Conservation (phyloP, 2,888 invertebrate genomes). For the Geophilus truncorum region DNA sequence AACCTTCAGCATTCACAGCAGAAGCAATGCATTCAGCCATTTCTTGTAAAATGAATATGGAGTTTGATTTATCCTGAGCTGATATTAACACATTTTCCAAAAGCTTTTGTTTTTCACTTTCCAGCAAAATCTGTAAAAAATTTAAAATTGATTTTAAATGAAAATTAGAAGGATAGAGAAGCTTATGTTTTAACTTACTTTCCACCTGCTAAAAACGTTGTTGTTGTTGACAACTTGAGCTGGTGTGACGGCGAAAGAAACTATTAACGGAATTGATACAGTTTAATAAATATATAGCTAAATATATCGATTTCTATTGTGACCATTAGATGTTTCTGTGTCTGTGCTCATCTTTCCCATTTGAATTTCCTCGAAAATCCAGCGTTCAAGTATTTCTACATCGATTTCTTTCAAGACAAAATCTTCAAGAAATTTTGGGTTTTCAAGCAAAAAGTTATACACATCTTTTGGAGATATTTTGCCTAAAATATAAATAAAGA, state of each 20-base stretch:
- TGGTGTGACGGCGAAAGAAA: background rate
- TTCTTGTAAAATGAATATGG: constrained; percentile 62
- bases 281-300: background rate
- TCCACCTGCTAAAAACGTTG: background rate
- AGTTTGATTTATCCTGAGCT: constrained; percentile 57
- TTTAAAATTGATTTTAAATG: too few relatives aligned
- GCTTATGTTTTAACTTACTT: too few relatives aligned
- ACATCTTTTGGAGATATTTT: background rate
- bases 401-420: constrained; percentile 46
- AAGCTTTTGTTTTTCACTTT: constrained; percentile 62
- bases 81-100: constrained; percentile 59
- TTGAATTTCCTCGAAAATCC: constrained; percentile 41
- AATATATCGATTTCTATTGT: background rate
- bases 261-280: background rate
- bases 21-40: constrained; percentile 61
- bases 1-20: constrained; percentile 63
- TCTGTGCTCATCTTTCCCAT: constrained; percentile 32
- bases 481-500: background rate
- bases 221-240: background rate
- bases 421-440: constrained; percentile 48
- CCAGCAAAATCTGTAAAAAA: constrained; percentile 55
- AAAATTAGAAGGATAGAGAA: too few relatives aligned
- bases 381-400: constrained; percentile 45
- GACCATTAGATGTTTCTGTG: background rate
- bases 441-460: constrained; percentile 42